A percentile compares a stretch with the other conserved stretches of the same genome.
phyloP scores from a whole-genome alignment of 23 tunicate genomes.

The Aplidium turbinatum region DNA sequence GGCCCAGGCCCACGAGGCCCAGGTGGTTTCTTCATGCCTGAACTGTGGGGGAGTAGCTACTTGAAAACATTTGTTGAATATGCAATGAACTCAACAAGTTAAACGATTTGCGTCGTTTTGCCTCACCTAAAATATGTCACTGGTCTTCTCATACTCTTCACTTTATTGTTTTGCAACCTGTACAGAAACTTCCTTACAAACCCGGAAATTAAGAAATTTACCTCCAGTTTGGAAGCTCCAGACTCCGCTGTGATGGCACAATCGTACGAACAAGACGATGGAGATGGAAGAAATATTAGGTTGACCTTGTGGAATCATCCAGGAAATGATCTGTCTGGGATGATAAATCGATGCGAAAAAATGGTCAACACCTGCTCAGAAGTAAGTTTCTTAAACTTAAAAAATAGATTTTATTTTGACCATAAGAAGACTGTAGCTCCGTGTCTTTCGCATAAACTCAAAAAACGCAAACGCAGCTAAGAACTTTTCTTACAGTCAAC shows the following conservation, averaged over 20 bases:
- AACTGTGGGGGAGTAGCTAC: no score
- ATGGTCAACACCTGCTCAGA: constrained; percentile 74
- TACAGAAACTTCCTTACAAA: constrained; percentile 62
- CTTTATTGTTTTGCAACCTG: not conserved
- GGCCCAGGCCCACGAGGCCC: no score
- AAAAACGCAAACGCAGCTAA: not conserved
- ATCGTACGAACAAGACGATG: constrained; percentile 66
- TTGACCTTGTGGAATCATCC: constrained; percentile 90
- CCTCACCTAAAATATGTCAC: no score
- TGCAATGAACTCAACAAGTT: no score
- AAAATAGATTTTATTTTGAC: not conserved
- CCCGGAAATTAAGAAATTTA: constrained; percentile 48
- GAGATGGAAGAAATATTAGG: constrained; percentile 45
- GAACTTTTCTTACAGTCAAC: no score
- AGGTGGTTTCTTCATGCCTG: no score
- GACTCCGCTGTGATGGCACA: constrained; percentile 71
- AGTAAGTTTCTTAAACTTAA: no score
- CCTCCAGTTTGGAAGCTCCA: constrained; percentile 54
- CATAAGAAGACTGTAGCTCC: not conserved
- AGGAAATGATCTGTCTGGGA: constrained; percentile 78
- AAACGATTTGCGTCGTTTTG: no score
- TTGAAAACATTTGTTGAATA: no score
- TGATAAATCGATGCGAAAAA: constrained; percentile 75
- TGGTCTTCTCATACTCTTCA: no score
- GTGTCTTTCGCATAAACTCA: not conserved